Evolutionary conservation across 2,888 invertebrate species (phyloP).

Genomic region (Callyntrura sp.): DNA sequence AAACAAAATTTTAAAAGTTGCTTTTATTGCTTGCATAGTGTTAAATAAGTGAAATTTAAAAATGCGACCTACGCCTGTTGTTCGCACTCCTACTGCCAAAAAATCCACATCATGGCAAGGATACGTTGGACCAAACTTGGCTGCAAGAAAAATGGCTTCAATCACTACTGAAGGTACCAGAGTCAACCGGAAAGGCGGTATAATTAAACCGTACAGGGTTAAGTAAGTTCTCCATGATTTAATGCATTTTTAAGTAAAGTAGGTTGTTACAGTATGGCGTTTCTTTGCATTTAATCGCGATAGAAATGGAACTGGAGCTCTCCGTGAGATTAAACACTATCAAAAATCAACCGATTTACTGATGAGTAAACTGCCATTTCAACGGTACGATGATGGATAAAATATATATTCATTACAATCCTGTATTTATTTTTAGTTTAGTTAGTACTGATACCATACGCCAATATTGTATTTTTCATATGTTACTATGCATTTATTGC

Average conservation of each 20-base stretch:
- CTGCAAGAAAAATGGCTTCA: not conserved
- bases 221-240: not conserved
- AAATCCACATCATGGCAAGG: slow-evolving; percentile 27
- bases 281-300: not conserved
- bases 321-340: slow-evolving; percentile 20
- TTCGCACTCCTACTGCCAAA: not conserved
- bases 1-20: no score
- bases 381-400: not conserved
- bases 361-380: slow-evolving; percentile 47
- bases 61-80: not conserved
- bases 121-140: no score
- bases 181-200: not conserved
- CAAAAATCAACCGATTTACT: slow-evolving; percentile 44
- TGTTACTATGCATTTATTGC: no score
- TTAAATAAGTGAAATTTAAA: no score
- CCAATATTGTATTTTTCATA: no score
- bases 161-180: not conserved
- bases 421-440: no score
- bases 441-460: no score
- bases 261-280: no score
- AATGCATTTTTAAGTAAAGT: not conserved
- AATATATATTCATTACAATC: no score
- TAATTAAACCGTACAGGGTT: slow-evolving; percentile 7
- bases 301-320: slow-evolving; percentile 20
- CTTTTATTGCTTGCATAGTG: no score